Evolutionary conservation across 2,888 invertebrate species (phyloP).

Genomic region (Bibio marci): DNA sequence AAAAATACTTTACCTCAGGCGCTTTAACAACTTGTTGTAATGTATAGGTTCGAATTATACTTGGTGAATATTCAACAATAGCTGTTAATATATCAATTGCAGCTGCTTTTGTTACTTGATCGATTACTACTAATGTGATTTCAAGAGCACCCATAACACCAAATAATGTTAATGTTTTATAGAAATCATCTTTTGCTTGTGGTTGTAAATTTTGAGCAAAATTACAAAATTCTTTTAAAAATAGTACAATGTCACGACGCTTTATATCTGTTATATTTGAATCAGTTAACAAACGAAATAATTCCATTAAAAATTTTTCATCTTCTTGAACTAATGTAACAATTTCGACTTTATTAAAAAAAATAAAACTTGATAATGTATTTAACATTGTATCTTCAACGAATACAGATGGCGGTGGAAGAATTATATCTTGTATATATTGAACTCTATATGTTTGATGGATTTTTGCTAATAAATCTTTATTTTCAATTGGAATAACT

Average conservation of each 20-base stretch:
- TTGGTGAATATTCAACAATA: constrained; percentile 96
- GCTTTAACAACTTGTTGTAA: constrained; percentile 78
- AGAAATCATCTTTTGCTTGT: constrained; percentile 92
- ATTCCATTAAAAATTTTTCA: constrained; percentile 85
- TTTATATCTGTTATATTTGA: constrained; percentile 69
- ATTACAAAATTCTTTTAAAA: constrained; percentile 97
- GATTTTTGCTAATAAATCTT: constrained; percentile 90
- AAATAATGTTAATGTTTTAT: constrained; percentile 79
- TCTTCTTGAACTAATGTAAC: constrained; percentile 96
- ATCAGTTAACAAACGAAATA: constrained; percentile 86
- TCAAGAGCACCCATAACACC: constrained; percentile 81
- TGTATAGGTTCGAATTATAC: constrained; percentile 92
- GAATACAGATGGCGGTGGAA: constrained; percentile 97
- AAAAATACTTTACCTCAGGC: constrained; percentile 52
- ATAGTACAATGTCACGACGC: constrained; percentile 85
- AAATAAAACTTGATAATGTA: constrained; percentile 95
- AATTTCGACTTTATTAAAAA: constrained; percentile 99
- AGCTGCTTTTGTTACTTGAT: constrained; percentile 86
- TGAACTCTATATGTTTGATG: constrained; percentile 99
- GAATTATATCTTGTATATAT: constrained; percentile 96
- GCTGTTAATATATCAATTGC: constrained; percentile 96
- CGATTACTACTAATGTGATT: constrained; percentile 79
- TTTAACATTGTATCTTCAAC: constrained; percentile 99
- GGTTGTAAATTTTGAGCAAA: constrained; percentile 98
- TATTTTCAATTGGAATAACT: constrained; percentile 88